phyloP scores from a whole-genome alignment of 53 echinoderm and acorn worm species.

The Zoroaster sp. region DNA sequence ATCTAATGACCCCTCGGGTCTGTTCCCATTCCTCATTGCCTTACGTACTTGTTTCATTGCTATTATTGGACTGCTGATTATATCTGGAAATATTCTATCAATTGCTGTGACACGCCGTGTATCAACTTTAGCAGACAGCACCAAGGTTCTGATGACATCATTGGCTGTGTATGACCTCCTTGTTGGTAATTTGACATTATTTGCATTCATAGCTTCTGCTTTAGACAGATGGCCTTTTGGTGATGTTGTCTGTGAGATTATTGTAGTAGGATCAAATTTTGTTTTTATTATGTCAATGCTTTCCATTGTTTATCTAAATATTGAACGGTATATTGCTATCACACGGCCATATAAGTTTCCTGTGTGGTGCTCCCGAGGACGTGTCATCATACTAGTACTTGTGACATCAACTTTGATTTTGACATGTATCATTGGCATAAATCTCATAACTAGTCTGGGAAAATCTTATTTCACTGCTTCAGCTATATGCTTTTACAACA shows the following conservation, averaged over 20 bases:
- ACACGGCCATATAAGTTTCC: constrained; percentile 21
- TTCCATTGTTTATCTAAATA: neutral
- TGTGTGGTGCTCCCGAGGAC: neutral
- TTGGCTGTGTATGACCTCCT: constrained; percentile 7
- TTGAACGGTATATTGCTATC: constrained; percentile 20
- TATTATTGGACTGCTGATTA: constrained; percentile 15
- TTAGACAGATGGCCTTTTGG: constrained; percentile 23
- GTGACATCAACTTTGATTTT: neutral
- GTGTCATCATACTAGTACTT: neutral
- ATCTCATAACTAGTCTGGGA: neutral
- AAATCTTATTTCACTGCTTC: neutral
- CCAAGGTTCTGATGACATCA: constrained; percentile 31
- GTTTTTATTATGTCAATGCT: neutral
- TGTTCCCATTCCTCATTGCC: neutral
- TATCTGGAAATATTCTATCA: neutral
- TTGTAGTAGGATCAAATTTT: neutral
- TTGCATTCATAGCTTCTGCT: neutral
- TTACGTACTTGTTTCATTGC: constrained; percentile 1
- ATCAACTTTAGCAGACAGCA: constrained; percentile 18
- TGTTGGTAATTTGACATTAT: neutral
- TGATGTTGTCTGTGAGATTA: neutral
- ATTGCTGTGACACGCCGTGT: constrained; percentile 32
- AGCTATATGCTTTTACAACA: neutral
- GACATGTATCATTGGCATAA: too few species aligned
- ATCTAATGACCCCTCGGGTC: neutral